Percentiles rank a stretch among this genome's conserved stretches.
Conservation (phyloP, 2,888 invertebrate genomes). For the Troides aeacus region DNA sequence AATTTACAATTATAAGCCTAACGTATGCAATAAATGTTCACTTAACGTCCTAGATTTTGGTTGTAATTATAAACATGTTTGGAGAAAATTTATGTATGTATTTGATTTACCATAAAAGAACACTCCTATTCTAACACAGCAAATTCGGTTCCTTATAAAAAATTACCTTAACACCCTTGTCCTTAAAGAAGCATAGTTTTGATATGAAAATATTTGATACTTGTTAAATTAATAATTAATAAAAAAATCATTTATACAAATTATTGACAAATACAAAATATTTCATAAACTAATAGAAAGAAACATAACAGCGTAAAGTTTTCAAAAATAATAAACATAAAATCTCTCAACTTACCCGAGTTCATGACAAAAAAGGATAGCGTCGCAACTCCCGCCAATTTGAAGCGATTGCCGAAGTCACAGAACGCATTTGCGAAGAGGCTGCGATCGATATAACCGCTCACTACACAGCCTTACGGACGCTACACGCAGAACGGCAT, state of each 20-base stretch:
- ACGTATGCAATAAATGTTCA: background rate
- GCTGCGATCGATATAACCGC: slow-evolving; percentile 71
- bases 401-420: slow-evolving; percentile 63
- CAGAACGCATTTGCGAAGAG: slow-evolving; percentile 62
- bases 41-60: background rate
- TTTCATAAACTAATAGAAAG: background rate
- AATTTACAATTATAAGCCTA: background rate
- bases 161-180: no score
- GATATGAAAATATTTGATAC: no score
- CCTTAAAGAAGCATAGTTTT: no score
- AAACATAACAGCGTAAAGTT: background rate
- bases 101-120: no score
- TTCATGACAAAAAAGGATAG: slow-evolving; percentile 41
- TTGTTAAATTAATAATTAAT: no score
- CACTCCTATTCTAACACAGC: no score
- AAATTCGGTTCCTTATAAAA: no score
- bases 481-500: slow-evolving; percentile 58
- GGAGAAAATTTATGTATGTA: background rate
- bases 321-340: background rate
- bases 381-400: slow-evolving; percentile 68
- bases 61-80: background rate
- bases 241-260: background rate
- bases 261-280: background rate
- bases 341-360: slow-evolving; percentile 35
- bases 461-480: slow-evolving; percentile 61